These are phyloP conservation scores for Stenurella melanura DNA, from an alignment of 2,888 invertebrate species.

Conservation along the genomic window DNA sequence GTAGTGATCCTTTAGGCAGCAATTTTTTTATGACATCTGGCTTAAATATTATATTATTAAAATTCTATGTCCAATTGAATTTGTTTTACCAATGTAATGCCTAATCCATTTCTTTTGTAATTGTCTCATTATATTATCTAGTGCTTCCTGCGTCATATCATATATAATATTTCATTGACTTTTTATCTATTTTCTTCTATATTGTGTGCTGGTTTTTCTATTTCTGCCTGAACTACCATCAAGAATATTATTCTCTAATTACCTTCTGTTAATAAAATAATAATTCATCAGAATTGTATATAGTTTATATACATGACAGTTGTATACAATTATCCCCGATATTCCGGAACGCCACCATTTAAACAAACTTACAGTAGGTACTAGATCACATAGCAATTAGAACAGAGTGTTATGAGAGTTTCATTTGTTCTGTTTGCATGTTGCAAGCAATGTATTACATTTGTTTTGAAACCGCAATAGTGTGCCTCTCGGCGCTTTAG, in stretches of 20 bases:
- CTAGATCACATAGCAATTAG: constrained; percentile 17
- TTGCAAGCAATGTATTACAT: not conserved
- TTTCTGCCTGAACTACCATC: too few relatives aligned
- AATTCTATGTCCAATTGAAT: too few relatives aligned
- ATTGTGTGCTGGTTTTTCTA: too few relatives aligned
- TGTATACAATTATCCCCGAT: not conserved
- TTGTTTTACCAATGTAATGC: too few relatives aligned
- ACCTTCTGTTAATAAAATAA: not conserved
- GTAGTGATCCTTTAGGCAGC: too few relatives aligned
- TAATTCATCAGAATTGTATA: not conserved
- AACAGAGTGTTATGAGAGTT: constrained; percentile 17
- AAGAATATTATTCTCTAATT: not conserved
- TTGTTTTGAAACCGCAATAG: not conserved
- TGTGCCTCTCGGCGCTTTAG: not conserved
- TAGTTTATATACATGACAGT: not conserved
- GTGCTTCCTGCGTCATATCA: too few relatives aligned
- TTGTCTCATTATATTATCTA: too few relatives aligned
- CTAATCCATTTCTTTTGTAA: too few relatives aligned
- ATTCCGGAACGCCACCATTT: not conserved
- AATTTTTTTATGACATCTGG: too few relatives aligned
- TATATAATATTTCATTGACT: too few relatives aligned
- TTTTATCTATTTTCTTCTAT: too few relatives aligned
- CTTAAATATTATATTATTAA: too few relatives aligned
- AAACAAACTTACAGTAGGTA: not conserved
- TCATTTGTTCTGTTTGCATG: constrained; percentile 5